Evolutionary conservation across 2,113 vertebrate genomes (phyloP).

Genomic region (Syrrhaptes paradoxus): DNA sequence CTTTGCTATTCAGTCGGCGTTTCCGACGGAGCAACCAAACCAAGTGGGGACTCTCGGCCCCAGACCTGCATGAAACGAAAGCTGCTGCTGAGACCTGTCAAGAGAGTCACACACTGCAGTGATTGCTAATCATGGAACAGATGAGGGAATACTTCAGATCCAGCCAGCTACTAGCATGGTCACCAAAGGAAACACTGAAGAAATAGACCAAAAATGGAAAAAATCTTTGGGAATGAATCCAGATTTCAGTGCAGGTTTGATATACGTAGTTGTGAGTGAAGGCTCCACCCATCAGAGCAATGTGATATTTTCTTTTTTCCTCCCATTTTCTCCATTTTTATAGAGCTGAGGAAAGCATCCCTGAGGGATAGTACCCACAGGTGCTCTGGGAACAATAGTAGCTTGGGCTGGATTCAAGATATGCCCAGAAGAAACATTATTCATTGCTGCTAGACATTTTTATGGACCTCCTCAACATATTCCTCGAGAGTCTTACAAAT

Average conservation of each 20-base stretch:
- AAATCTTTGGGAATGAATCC: not conserved
- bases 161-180: not conserved
- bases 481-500: conserved; percentile 6
- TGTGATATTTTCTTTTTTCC: not conserved
- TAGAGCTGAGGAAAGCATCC: not conserved
- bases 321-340: not conserved
- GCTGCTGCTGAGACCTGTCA: not conserved
- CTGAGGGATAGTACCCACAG: not conserved
- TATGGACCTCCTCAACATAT: conserved; percentile 12
- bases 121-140: not conserved
- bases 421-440: conserved; percentile 1
- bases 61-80: not conserved
- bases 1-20: not conserved
- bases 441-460: not conserved
- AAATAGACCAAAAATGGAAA: conserved; percentile 9
- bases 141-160: not conserved
- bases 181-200: conserved; percentile 24
- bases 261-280: not conserved
- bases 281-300: not conserved
- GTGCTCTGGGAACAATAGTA: conserved; percentile 17
- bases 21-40: not conserved
- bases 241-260: not conserved
- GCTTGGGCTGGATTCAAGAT: not conserved
- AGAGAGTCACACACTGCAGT: not conserved
- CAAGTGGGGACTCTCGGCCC: not conserved